These are phyloP conservation scores for Dreissena polymorpha DNA, from an alignment of 1,140 invertebrate genomes.

Conservation along the genomic window DNA sequence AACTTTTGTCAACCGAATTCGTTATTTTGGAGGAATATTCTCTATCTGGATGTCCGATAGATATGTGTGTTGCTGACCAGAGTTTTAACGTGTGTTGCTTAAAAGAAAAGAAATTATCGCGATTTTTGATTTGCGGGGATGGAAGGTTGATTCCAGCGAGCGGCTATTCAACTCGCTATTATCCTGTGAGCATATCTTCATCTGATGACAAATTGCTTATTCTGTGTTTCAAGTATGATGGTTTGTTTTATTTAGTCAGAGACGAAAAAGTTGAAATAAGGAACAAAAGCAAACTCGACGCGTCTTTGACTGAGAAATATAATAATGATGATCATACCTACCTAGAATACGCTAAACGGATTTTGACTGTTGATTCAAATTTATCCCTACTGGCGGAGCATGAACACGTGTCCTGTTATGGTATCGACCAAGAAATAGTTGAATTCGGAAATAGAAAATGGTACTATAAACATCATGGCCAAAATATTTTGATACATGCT, in stretches of 20 bases:
- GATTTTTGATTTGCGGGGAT: no score
- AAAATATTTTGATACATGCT: not conserved
- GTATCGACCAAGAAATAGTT: not conserved
- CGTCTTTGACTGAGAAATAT: not conserved
- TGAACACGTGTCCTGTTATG: not conserved
- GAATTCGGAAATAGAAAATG: not conserved
- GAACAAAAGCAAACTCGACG: no score
- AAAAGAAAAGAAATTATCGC: no score
- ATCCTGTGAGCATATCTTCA: not conserved
- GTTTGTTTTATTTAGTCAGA: not conserved
- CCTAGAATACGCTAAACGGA: not conserved
- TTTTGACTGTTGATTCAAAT: not conserved
- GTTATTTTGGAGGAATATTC: no score
- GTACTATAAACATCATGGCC: not conserved
- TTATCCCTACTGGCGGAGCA: not conserved
- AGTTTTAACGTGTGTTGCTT: no score
- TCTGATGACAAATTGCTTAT: not conserved
- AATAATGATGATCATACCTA: not conserved
- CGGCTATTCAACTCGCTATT: not conserved
- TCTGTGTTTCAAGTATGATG: not conserved
- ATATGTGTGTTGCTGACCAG: no score
- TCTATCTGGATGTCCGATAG: no score
- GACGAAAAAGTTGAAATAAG: not conserved
- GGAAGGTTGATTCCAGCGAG: no score
- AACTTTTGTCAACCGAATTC: no score